Conservation (phyloP, 2,797 vertebrate species). For the Tokudaia tokunoshimensis region DNA sequence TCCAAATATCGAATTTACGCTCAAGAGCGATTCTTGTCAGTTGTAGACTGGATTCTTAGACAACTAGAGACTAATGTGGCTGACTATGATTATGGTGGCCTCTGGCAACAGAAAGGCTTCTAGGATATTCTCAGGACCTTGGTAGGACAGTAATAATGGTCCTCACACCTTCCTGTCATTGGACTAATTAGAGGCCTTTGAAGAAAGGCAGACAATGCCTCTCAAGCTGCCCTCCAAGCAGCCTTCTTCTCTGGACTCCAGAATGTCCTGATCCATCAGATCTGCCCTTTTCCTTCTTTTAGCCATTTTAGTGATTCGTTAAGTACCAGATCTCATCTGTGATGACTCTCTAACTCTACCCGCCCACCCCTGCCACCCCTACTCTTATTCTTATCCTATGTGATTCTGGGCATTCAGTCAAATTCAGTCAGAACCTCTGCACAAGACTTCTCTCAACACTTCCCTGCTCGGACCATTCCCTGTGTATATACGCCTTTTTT, state of each 20-base stretch:
- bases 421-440: neutral
- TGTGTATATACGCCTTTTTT: neutral
- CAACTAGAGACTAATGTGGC: neutral
- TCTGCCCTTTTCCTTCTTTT: neutral
- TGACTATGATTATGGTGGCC: neutral
- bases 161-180: neutral
- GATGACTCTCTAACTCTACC: neutral
- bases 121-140: neutral
- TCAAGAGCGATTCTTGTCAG: constrained; percentile 15
- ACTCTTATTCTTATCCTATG: neutral
- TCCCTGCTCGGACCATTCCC: neutral
- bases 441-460: neutral
- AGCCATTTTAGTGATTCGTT: neutral
- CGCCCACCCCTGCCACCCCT: fast-evolving
- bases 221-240: neutral
- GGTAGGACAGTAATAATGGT: neutral
- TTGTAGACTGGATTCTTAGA: neutral
- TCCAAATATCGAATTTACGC: neutral
- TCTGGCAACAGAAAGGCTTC: neutral
- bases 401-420: neutral
- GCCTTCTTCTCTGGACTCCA: neutral
- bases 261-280: neutral
- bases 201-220: neutral
- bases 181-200: neutral
- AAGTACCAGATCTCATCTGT: neutral